Evolutionary conservation across 2,888 invertebrate species (phyloP), one percentile per base, ranked within the genome.

Genomic region (Dichetophora obliterata): DNA sequence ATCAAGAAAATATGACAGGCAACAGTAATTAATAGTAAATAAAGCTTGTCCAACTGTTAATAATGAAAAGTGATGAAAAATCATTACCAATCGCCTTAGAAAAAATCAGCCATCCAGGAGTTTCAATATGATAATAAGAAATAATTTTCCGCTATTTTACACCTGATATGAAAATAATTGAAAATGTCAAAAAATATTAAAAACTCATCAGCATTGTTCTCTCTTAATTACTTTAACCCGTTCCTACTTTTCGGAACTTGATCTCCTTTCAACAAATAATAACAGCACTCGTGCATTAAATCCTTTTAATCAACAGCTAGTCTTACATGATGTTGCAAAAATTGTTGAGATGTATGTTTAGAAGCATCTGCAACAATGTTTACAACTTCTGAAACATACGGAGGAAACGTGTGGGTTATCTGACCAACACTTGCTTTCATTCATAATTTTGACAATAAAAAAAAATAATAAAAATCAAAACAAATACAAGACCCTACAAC

Each of bases 291-390:
- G n/a, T n/a, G n/a, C 70, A 27, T 54, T 16, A 16, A 70, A 27
- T 31, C 22, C 27, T 11, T 27, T n/a, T 19, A 37, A 27, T 27
- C 9, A 54, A 54, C 52, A 52, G n/a, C 54, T 19, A 22, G 3
- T 3, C 57, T 66, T 6, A 66, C 19, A 19, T 19, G 19, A n/a
- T 22, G 11, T 5, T n/a, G 43, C 43, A 43, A 34, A 16, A 27
- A 34, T 3, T 52, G 5, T 11, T 3, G 5, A 19, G 16, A 59
- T 31, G n/a, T 31, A 65, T 65, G 63, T 16, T 34, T 48, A 24
- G 2, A 11, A 34, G 72, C 66, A 34, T 69, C 34, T 65, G 57
- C 78, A 76, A 77, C 78, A 79, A 69, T 77, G 79, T 63, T 72
- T 71, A 71, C 75, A 76, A 71, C 61, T 22, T 48, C 19, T 22